Base-by-base conservation (phyloP, 2,888 invertebrate species). In the Metalampra italica region DNA sequence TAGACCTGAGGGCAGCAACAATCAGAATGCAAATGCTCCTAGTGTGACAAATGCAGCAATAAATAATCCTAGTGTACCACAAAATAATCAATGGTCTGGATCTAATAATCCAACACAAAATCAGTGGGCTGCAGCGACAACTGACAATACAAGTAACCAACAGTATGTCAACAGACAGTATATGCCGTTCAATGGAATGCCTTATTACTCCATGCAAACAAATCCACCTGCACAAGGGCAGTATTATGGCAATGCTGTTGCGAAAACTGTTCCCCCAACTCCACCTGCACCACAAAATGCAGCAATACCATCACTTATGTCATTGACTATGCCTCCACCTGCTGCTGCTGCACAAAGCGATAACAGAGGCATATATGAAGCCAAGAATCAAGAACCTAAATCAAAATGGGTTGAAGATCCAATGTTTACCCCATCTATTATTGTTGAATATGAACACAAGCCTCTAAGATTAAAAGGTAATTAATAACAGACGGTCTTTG, bases 391-490 rank as follows among this genome's bases (percentile, higher is more conserved):
- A 47, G 64, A 68, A 11, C 49, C 56, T 15, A 70, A 57, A 52
- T 70, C 66, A 2, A 66, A 78, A 53, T 86, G 88, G 78, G 66
- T 77, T 45, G 82, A 90, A 51, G 90, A 90, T 56, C 89, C 89
- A 52, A 76, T 92, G 62, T 82, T 89, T 55, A 66, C 77, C 46
- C 86, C 94, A 55, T 87, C 91, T 38, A 89, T 92, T 65, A 91
- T 94, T 56, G 91, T 93, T 62, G 94, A 94, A 80, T 94, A 94
- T 84, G 92, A 93, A 58, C 94, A 94, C 75, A 92, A 91, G 73
- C 83, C 92, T 53, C 72, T 90, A 40, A 78, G 87, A 72, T 68
- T 83, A 55, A 87, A 88, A 87, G 88, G 92, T 92, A 90, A 89
- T 64, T 67, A 54, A 54, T 53, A 53, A 54, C 38, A 30, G 5